phyloP scores from a whole-genome alignment of 2,888 invertebrate species.

The Metallyticus violacea region DNA sequence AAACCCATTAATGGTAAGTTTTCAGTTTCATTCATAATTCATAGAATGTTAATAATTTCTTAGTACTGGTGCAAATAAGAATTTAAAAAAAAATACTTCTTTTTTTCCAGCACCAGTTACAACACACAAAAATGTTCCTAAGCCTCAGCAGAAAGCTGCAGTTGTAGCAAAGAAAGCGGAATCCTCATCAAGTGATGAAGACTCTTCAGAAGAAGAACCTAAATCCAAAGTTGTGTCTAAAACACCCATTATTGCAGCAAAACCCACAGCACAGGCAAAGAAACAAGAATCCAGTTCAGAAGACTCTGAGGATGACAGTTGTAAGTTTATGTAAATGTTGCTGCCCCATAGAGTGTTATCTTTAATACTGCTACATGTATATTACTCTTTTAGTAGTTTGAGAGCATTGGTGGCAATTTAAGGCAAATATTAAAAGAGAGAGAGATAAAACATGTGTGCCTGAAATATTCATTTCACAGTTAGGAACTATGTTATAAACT shows the following conservation, averaged over 20 bases:
- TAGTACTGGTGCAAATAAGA: too few relatives aligned
- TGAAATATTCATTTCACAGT: too few relatives aligned
- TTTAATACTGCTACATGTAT: too few relatives aligned
- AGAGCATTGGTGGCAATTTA: too few relatives aligned
- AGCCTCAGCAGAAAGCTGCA: constrained; percentile 15
- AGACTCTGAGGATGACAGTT: constrained; percentile 49
- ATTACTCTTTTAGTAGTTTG: too few relatives aligned
- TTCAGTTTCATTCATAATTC: background rate
- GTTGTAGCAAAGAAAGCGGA: constrained; percentile 31
- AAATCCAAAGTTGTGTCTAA: constrained; percentile 36
- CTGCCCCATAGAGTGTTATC: too few relatives aligned
- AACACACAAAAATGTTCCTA: background rate
- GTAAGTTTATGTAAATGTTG: too few relatives aligned
- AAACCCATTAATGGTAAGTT: background rate
- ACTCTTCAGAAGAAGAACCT: constrained; percentile 37
- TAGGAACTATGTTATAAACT: too few relatives aligned
- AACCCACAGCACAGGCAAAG: constrained; percentile 10
- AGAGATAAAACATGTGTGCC: too few relatives aligned
- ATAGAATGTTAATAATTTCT: too few relatives aligned
- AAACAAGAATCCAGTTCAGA: constrained; percentile 47
- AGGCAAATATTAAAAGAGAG: too few relatives aligned
- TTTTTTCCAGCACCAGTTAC: constrained; percentile 6
- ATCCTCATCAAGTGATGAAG: constrained; percentile 22
- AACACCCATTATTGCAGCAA: constrained; percentile 31
- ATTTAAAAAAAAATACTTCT: too few relatives aligned